Evolutionary conservation across 1,140 invertebrate genomes (phyloP).

Genomic region (Magallana gigas): DNA sequence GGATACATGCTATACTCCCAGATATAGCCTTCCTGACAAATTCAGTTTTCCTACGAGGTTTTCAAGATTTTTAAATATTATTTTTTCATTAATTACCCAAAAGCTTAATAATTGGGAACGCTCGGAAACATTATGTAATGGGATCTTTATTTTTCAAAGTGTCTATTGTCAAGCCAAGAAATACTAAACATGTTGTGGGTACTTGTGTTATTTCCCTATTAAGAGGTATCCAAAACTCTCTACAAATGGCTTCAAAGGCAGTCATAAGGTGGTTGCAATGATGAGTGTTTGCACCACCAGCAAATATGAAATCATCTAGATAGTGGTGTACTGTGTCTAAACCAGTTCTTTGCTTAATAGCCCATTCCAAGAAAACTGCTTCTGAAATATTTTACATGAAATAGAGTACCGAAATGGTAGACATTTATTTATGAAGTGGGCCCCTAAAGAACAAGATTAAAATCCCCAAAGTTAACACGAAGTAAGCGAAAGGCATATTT

Average conservation of each 20-base stretch:
- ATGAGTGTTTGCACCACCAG: background rate
- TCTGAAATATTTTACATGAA: conserved; percentile 19
- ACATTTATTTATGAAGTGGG: background rate
- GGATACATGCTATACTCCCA: conserved; percentile 7
- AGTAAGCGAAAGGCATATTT: background rate
- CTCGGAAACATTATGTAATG: background rate
- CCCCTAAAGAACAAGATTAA: conserved; percentile 18
- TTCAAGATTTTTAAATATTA: conserved; percentile 24
- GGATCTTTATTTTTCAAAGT: background rate
- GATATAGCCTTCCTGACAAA: conserved; percentile 35
- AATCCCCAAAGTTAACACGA: background rate
- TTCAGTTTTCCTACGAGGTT: background rate
- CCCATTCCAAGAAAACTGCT: conserved; percentile 34
- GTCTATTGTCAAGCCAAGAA: conserved; percentile 53
- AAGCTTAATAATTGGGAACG: background rate
- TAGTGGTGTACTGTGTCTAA: conserved; percentile 26
- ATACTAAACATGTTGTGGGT: conserved; percentile 32
- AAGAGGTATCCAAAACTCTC: conserved; percentile 32
- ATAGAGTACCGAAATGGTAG: background rate
- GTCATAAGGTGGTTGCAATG: conserved; percentile 25
- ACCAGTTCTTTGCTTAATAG: background rate
- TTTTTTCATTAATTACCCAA: background rate
- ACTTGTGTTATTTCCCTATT: conserved; percentile 46
- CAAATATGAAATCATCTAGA: conserved; percentile 43
- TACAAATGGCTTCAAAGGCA: conserved; percentile 39